Base-by-base conservation (phyloP, 2,113 vertebrate species). In the Oreochromis tanganicae region DNA sequence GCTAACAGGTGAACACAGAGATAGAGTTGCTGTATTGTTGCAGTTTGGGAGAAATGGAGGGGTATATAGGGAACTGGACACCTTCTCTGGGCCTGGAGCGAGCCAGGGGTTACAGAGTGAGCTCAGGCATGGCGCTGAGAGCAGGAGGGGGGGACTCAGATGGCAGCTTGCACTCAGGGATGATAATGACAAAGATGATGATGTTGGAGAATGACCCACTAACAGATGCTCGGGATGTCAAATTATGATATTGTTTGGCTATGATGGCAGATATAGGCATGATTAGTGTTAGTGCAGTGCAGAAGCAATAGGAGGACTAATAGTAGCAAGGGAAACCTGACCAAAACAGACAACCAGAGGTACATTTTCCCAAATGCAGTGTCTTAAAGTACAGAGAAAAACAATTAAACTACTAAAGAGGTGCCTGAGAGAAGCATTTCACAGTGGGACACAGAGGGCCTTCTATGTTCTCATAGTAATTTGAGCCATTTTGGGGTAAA, bases 1-100 rank as follows among this genome's bases (percentile, higher is more conserved):
- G 95, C 59, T 91, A 95, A 95, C 95, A 96, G 95, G 93, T 89
- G 90, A 95, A 92, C 94, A 90, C 88, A 91, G 93, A 90, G 91
- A 92, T 94, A 93, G 91, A 92, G 93, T 93, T 83, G 90, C 87
- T 66, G 83, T 81, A 90, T 92, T 94, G 92, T 95, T 80, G 80
- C 55, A 16, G 84, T 85, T 89, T 85, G 81, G 88, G 61, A 68
- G 80, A 79, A 88, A 81, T 59, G 12, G 88, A 88, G 80, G 82
- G 87, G 80, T 55, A 82, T 84, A 82, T 83, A 78, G 71, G 94
- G 91, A 95, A 96, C 84, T 5, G 38, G 92, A 95, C 92, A 95
- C 95, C 89, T 90, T 86, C 91, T 87, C 59, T 92, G 92, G 91
- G 91, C 89, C 46, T 36, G 63, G 84, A 83, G 59, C 17, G 24